Conservation (phyloP, 1,140 invertebrate species). For the Drosophila setifemur region DNA sequence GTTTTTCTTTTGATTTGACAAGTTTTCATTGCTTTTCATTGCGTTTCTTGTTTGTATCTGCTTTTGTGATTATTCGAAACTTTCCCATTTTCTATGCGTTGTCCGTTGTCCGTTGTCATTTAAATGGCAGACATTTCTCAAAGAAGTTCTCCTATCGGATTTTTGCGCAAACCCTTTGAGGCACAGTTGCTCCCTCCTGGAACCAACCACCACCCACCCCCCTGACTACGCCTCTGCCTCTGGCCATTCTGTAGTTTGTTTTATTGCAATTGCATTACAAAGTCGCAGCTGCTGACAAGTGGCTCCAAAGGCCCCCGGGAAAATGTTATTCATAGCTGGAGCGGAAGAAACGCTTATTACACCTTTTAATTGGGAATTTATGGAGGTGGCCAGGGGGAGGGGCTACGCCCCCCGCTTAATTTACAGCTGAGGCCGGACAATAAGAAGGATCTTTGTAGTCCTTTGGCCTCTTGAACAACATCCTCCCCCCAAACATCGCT, state of each 20-base stretch:
- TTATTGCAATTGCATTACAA: constrained; percentile 65
- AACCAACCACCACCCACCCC: not conserved
- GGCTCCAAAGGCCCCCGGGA: not conserved
- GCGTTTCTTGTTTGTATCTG: not conserved
- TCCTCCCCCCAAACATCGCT: not conserved
- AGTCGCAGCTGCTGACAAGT: constrained; percentile 53
- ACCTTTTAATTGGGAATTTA: constrained; percentile 68
- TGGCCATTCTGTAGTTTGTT: constrained; percentile 51
- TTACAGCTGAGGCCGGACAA: constrained; percentile 32
- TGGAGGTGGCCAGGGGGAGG: not conserved
- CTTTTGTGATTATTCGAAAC: not conserved
- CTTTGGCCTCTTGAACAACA: no score
- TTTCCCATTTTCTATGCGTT: no score
- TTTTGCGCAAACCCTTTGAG: no score
- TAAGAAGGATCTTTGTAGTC: not conserved
- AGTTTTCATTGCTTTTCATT: no score
- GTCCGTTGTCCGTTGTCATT: no score
- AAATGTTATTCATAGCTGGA: constrained; percentile 59
- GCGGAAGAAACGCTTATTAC: constrained; percentile 68
- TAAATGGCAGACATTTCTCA: not conserved
- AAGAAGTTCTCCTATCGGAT: no score
- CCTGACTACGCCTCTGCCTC: not conserved
- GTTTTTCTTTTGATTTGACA: not conserved
- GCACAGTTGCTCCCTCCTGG: not conserved
- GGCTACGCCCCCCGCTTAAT: constrained; percentile 46